Base-by-base conservation (phyloP, 2,113 vertebrate species). In the Corythaeola cristata region DNA sequence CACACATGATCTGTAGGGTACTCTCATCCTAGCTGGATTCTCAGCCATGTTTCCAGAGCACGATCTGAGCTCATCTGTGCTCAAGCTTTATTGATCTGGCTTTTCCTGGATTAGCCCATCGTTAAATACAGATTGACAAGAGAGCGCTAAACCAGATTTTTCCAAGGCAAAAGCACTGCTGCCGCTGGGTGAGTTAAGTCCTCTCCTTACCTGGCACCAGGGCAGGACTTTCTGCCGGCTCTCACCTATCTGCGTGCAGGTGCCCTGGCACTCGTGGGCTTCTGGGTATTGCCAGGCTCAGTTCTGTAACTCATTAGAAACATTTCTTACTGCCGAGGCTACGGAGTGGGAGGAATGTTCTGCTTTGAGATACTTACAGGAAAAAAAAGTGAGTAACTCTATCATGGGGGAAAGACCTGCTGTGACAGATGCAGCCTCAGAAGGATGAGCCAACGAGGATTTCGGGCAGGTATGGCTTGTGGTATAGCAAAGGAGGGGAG, bases 391-490 rank as follows among this genome's bases (percentile, higher is more conserved):
- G 17, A 26, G 4, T n/a, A 39, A 53, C 11, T 52, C 6, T 2
- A 53, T 58, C 4, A 1, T 4, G 44, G 27, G 78, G 28, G 11
- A 45, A 52, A 26, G 71, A 33, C 30, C 27, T 62, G 64, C 26
- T 1, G 0, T 18, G 63, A 7, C 7, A 53, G 69, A 60, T 10
- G 35, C 35, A 47, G 80, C 39, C n/a, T 47, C 11, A 0, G 4
- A 6, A 35, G 56, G 74, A 58, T 33, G 56, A 71, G 50, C 50
- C 68, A 11, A 18, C 8, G 10, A 28, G 62, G 60, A 8, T 9
- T 32, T 39, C 2, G 0, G 4, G 6, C 26, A 1, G 12, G 8
- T 26, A 4, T 1, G 41, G 72, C n/a, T 77, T 2, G 0, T 7
- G 15, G 10, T 12, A 8, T 39, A 39, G 76, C 26, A 14, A 18